Evolutionary conservation across 2,113 vertebrate genomes (phyloP), one percentile per base, ranked within the genome.

Genomic region (Sinocyclocheilus anshuiensis): DNA sequence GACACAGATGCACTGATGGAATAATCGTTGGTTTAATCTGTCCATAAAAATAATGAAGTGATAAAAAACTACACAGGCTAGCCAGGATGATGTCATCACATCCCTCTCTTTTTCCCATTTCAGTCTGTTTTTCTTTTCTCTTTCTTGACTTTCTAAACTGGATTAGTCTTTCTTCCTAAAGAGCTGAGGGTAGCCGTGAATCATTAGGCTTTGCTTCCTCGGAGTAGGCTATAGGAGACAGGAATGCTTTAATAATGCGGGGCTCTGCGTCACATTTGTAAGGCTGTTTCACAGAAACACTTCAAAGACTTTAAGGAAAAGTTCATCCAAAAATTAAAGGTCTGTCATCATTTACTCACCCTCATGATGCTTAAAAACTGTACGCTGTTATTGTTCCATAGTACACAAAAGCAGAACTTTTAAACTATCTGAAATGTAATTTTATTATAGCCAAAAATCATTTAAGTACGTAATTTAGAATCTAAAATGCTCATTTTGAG

Each of bases 1-100:
- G 86, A 86, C 83, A 86, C 93, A 94, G 93, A 94, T 94, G 91
- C 81, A 79, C 20, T 5, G 1, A 81, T 53, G 63, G 18, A 42
- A 36, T 75, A 45, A 65, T 61, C 24, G 5, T 74, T 83, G 83
- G 78, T 86, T 87, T 87, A 88, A 93, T 91, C 81, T 59, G 85
- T 83, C 88, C 85, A 91, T 90, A 91, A 89, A 92, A 87, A 87
- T 15, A 69, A 53, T 39, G 33, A 50, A 80, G 77, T 75, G 83
- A 84, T 84, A 77, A 74, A 36, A 61, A 87, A 74, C 20, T n/a
- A 87, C 78, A 87, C 48, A 81, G 53, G 6, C 45, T 11, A 71
- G 67, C 39, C 4, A 55, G 76, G 36, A 89, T 89, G 84, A 87
- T 69, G 82, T 89, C 88, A 87, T 85, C 7, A 0, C 48, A 86